phyloP scores from a whole-genome alignment of 2,113 vertebrate species.

The Aepyceros melampus region DNA sequence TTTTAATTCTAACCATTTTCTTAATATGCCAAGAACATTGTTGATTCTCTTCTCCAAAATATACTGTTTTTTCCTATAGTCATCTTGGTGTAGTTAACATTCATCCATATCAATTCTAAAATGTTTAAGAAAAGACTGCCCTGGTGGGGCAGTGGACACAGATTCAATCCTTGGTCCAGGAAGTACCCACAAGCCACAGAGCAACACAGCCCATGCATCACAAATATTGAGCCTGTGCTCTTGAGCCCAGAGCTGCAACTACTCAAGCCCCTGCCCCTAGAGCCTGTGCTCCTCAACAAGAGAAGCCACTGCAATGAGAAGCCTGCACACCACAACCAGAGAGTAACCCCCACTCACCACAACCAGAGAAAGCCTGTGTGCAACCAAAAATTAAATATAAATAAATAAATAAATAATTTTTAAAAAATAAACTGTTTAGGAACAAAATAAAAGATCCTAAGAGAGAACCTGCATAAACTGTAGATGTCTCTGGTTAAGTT shows the following conservation, averaged over 20 bases:
- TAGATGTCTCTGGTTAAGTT: not conserved
- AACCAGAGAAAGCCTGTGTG: not conserved
- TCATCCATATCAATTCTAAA: not conserved
- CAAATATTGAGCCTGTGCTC: not conserved
- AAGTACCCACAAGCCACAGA: not conserved
- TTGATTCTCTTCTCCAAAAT: not conserved
- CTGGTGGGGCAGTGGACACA: not conserved
- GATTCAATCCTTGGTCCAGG: not conserved
- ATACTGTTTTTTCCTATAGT: not conserved
- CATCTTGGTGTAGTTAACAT: not conserved
- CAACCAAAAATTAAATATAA: not conserved
- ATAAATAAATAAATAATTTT: not conserved
- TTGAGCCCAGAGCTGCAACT: not conserved
- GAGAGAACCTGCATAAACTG: not conserved
- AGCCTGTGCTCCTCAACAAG: not conserved
- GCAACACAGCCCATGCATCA: not conserved
- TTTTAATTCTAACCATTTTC: constrained; percentile 12
- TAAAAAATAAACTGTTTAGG: not conserved
- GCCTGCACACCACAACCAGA: not conserved
- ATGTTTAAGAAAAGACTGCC: not conserved
- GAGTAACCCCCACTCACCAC: not conserved
- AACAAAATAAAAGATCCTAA: not conserved
- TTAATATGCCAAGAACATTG: not conserved
- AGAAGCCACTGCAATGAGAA: not conserved
- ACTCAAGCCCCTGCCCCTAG: not conserved